Percentiles rank a stretch among this genome's conserved stretches.
These are phyloP conservation scores for Bombus cullumanus DNA, from an alignment of 1,140 invertebrate species.

Conservation along the genomic window DNA sequence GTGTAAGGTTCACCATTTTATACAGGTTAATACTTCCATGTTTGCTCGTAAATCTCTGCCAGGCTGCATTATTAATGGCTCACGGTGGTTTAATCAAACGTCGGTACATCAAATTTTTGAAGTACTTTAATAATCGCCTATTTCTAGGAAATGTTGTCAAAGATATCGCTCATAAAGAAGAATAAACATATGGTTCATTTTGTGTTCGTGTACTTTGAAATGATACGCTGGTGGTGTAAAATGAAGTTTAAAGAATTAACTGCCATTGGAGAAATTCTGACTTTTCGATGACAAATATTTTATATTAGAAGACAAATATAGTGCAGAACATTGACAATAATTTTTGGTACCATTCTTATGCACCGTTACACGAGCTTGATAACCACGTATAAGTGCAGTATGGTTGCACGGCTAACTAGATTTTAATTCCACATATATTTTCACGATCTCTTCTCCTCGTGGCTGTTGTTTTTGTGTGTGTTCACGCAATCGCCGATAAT, in stretches of 20 bases:
- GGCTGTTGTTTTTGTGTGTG: not conserved
- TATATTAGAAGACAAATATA: constrained; percentile 36
- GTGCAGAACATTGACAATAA: constrained; percentile 30
- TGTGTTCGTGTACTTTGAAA: not conserved
- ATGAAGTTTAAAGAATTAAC: not conserved
- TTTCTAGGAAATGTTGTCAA: not conserved
- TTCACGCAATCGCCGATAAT: not conserved
- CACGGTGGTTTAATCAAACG: not conserved
- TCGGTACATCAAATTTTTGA: not conserved
- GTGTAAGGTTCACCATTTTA: constrained; percentile 10
- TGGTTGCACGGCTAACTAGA: not conserved
- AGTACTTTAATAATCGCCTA: not conserved
- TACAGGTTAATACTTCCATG: not conserved
- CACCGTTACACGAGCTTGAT: constrained; percentile 1
- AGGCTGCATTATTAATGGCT: not conserved
- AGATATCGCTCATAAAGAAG: not conserved
- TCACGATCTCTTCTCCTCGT: not conserved
- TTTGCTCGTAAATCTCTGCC: constrained; percentile 22
- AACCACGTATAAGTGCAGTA: not conserved
- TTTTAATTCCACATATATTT: not conserved
- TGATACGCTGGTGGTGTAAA: not conserved
- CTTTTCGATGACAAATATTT: constrained; percentile 31
- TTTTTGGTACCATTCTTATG: constrained; percentile 24
- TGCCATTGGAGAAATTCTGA: not conserved
- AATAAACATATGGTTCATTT: not conserved